These are phyloP conservation scores for Stegophylla sp. DNA, from an alignment of 2,888 invertebrate genomes.

Conservation along the genomic window DNA sequence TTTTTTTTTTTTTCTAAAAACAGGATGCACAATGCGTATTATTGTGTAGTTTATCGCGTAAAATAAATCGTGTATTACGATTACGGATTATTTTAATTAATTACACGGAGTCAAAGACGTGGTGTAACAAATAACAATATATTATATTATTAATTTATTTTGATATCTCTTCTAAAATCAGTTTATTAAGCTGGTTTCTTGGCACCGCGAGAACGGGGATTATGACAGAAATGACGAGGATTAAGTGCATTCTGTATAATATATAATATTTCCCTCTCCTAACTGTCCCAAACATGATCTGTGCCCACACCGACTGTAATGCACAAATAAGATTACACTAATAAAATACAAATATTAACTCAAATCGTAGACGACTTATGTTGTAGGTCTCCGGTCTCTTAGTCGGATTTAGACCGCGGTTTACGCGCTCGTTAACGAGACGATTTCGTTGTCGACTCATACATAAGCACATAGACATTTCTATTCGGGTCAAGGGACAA, in stretches of 20 bases:
- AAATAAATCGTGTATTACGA: too few relatives aligned
- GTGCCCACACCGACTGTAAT: background rate
- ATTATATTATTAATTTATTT: too few relatives aligned
- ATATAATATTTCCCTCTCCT: slow-evolving; percentile 7
- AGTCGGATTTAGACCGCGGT: too few relatives aligned
- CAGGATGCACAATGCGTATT: background rate
- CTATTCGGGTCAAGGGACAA: too few relatives aligned
- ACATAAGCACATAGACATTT: too few relatives aligned
- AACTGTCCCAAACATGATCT: slow-evolving; percentile 25
- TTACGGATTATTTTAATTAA: background rate
- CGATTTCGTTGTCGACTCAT: too few relatives aligned
- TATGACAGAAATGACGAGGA: slow-evolving; percentile 49
- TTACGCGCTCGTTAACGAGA: too few relatives aligned
- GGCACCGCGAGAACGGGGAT: slow-evolving; percentile 17
- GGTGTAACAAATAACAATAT: background rate
- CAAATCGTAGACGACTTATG: background rate
- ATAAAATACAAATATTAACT: slow-evolving; percentile 37
- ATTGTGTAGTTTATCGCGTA: background rate
- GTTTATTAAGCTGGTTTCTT: slow-evolving; percentile 28
- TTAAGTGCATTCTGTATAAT: slow-evolving; percentile 22
- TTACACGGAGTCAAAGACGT: background rate
- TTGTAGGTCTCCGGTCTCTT: background rate
- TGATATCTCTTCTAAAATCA: background rate
- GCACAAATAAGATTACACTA: slow-evolving; percentile 19
- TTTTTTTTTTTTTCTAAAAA: background rate